Evolutionary conservation across 2,888 invertebrate species (phyloP).

Genomic region (Ditula angustiorana): DNA sequence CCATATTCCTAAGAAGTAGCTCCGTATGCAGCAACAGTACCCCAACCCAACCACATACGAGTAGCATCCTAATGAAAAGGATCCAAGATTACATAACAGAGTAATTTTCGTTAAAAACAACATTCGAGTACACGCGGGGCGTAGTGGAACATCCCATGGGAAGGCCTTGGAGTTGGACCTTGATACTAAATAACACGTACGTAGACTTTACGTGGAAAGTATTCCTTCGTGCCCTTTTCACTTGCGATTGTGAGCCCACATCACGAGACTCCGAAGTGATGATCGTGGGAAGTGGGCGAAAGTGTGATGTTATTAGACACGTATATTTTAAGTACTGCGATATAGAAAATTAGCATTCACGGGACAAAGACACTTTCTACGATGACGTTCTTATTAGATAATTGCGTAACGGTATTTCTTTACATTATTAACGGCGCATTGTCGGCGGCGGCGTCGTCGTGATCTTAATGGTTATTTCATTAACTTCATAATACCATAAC

Average conservation of each 20-base stretch:
- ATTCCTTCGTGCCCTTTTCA: neutral
- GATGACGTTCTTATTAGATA: conserved; percentile 46
- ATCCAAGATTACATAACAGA: too few species aligned
- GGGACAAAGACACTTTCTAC: conserved; percentile 49
- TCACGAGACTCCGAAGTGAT: neutral
- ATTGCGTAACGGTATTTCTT: conserved; percentile 47
- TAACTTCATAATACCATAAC: conserved; percentile 27
- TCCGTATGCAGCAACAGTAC: too few species aligned
- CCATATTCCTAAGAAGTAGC: too few species aligned
- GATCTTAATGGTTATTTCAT: conserved; percentile 28
- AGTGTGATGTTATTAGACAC: conserved; percentile 41
- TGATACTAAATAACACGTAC: neutral
- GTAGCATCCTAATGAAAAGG: too few species aligned
- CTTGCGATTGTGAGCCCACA: neutral
- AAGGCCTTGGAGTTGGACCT: neutral
- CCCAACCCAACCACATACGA: too few species aligned
- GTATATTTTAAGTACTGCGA: conserved; percentile 32
- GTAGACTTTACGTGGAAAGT: neutral
- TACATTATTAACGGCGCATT: conserved; percentile 35
- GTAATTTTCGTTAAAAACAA: too few species aligned
- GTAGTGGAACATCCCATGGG: too few species aligned
- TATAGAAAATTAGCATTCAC: conserved; percentile 48
- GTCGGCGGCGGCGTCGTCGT: conserved; percentile 6
- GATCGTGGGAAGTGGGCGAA: conserved; percentile 42
- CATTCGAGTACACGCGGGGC: too few species aligned